Conservation (phyloP, 30 jellyfish, hydroid and myxozoan genomes). For the Pseudorhiza aurosa region DNA sequence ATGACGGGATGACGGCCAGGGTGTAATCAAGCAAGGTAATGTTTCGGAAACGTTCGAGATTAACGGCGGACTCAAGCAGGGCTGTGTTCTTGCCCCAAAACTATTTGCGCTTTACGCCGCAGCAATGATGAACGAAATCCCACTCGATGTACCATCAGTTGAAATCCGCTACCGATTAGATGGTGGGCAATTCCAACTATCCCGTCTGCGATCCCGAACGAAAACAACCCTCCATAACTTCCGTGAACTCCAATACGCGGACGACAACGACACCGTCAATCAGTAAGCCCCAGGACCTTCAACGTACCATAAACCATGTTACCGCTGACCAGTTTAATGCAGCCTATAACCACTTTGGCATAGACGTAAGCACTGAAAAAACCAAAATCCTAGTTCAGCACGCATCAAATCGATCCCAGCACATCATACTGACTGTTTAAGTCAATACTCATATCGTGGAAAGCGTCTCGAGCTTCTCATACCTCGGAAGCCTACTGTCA, state of each 20-base stretch:
- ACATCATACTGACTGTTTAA: not conserved
- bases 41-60: not conserved
- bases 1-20: conserved; percentile 5
- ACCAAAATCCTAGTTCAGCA: conserved; percentile 5
- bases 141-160: not conserved
- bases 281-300: not conserved
- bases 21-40: not conserved
- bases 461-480: not conserved
- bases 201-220: not conserved
- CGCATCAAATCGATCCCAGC: not conserved
- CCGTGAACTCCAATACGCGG: conserved; percentile 22
- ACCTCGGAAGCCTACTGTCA: conserved; percentile 10
- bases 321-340: not conserved
- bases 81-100: conserved; percentile 28
- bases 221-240: not conserved
- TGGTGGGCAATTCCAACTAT: conserved; percentile 10
- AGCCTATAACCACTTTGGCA: not conserved
- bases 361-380: not conserved
- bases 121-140: conserved; percentile 1
- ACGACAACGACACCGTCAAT: conserved; percentile 3
- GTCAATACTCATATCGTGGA: not conserved
- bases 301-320: not conserved
- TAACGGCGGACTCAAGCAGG: conserved; percentile 16
- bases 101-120: conserved; percentile 10
- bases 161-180: conserved; percentile 11